Conservation (phyloP, 2,888 invertebrate species). For the Branchellion lobata region DNA sequence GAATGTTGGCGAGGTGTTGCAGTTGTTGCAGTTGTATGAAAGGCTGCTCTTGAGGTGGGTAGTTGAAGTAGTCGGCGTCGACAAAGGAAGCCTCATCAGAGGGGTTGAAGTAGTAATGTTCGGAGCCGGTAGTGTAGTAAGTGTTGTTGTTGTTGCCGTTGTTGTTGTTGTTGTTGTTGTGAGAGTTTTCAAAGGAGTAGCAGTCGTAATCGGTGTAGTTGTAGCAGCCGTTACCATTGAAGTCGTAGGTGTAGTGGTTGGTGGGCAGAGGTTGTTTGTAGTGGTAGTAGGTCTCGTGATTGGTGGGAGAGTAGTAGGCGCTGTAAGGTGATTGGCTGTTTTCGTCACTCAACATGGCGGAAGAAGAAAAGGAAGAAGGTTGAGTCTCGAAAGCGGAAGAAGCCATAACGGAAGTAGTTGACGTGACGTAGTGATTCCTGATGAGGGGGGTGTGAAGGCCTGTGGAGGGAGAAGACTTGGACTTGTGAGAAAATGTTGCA, state of each 20-base stretch:
- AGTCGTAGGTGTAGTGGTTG: neutral
- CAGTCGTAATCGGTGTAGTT: conserved; percentile 1
- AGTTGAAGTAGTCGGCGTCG: neutral
- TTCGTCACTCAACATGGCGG: conserved; percentile 20
- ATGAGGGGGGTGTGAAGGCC: neutral
- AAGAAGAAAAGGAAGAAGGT: conserved; percentile 12
- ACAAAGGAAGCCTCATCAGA: neutral
- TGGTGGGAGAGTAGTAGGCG: neutral
- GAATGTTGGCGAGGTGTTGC: neutral
- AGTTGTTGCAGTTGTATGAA: neutral
- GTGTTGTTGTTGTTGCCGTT: neutral
- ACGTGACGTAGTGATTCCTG: neutral
- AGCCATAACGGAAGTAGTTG: neutral
- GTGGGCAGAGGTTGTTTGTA: neutral
- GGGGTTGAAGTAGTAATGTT: conserved; percentile 4
- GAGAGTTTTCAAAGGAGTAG: conserved; percentile 2
- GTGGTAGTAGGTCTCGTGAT: neutral
- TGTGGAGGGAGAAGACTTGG: too few species aligned
- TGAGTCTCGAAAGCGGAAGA: neutral
- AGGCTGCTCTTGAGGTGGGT: neutral
- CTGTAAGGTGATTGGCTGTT: conserved; percentile 6
- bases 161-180: neutral
- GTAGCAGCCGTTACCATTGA: neutral
- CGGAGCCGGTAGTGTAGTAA: neutral
- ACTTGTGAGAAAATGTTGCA: too few species aligned